These are phyloP conservation scores for Onychomys torridus DNA, from an alignment of 2,797 vertebrate genomes.

Conservation along the genomic window DNA sequence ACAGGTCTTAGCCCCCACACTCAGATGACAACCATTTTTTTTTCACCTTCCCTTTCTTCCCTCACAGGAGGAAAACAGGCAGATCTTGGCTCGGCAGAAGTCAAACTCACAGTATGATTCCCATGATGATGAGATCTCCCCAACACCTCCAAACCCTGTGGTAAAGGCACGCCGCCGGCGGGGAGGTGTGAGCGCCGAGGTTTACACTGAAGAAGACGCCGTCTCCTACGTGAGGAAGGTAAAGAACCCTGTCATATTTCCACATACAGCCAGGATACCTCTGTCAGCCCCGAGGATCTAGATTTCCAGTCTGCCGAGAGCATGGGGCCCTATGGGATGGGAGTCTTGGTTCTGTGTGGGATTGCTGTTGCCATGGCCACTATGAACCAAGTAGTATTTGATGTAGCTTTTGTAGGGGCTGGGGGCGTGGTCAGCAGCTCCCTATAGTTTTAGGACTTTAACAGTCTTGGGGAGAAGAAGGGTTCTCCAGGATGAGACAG, in stretches of 20 bases:
- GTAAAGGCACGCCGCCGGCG: conserved; percentile 95
- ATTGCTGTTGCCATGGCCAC: neutral
- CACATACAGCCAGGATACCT: neutral
- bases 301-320: neutral
- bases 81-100: conserved; percentile 96
- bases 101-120: conserved; percentile 97
- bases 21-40: accelerated
- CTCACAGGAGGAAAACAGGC: conserved; percentile 96
- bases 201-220: conserved; percentile 99
- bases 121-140: conserved; percentile 96
- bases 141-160: conserved; percentile 95
- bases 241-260: neutral
- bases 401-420: too few species aligned
- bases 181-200: conserved; percentile 97
- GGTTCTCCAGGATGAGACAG: too few species aligned
- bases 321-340: neutral
- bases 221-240: conserved; percentile 99
- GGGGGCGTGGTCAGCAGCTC: neutral
- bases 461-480: neutral
- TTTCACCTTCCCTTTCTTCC: neutral
- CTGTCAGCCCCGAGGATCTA: neutral
- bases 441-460: neutral
- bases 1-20: neutral
- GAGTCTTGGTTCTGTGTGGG: neutral
- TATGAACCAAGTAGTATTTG: neutral